Percentiles rank a stretch among this genome's conserved stretches.
phyloP scores from a whole-genome alignment of 64 coral and sea anemone genomes.

The Dendrophyllia cribrosa region DNA sequence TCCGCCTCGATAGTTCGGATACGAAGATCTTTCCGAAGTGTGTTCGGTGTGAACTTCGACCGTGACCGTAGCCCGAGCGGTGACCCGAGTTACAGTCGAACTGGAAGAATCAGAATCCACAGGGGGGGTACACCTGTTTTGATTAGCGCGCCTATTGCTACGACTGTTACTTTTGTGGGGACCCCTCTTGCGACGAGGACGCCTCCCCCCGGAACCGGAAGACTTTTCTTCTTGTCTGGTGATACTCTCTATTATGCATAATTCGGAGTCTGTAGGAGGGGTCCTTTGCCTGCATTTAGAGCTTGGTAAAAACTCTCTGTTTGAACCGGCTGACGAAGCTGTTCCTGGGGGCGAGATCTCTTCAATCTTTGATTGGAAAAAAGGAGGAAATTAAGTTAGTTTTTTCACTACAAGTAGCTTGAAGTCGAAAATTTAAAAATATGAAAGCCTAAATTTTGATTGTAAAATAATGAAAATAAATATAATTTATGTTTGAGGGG shows the following conservation, averaged over 20 bases:
- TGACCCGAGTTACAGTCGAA: slow-evolving; percentile 88
- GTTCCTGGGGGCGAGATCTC: slow-evolving; percentile 70
- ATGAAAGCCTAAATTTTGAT: too few species aligned
- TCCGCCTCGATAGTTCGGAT: slow-evolving; percentile 24
- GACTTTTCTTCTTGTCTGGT: slow-evolving; percentile 19
- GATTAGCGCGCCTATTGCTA: neutral
- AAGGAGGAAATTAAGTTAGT: too few species aligned
- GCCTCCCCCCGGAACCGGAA: neutral
- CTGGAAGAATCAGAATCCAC: slow-evolving; percentile 89
- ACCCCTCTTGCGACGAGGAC: slow-evolving; percentile 40
- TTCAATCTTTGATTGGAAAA: slow-evolving; percentile 53
- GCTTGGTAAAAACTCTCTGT: slow-evolving; percentile 80
- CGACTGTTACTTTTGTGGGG: slow-evolving; percentile 21
- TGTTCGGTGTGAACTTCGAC: slow-evolving; percentile 83
- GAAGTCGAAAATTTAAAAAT: too few species aligned
- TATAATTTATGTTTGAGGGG: too few species aligned
- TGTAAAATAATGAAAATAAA: too few species aligned
- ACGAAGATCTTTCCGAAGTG: slow-evolving; percentile 15
- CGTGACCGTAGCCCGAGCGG: slow-evolving; percentile 90
- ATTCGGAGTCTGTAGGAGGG: slow-evolving; percentile 79
- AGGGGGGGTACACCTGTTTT: neutral
- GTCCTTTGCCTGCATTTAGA: slow-evolving; percentile 70
- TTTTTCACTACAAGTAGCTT: too few species aligned
- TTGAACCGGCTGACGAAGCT: slow-evolving; percentile 73
- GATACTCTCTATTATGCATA: slow-evolving; percentile 72